Percentiles rank a stretch among this genome's conserved stretches.
These are phyloP conservation scores for Drosophila mojavensis DNA, from an alignment of 1,140 invertebrate species.

Conservation along the genomic window DNA sequence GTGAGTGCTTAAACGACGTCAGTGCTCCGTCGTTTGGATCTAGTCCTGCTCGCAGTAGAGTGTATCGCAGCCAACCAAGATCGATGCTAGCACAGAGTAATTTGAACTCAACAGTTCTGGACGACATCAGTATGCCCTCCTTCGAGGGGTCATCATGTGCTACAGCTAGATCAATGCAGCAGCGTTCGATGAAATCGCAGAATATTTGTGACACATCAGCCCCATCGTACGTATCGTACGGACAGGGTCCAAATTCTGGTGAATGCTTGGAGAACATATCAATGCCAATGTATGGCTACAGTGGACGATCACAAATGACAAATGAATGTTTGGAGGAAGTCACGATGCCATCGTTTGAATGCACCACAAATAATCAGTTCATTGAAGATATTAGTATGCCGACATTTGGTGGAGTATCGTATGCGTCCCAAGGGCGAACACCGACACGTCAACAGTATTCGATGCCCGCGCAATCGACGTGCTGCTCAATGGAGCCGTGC, in stretches of 20 bases:
- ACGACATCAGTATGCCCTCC: constrained; percentile 9
- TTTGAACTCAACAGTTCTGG: background rate
- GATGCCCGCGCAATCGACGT: no score
- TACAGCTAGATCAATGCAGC: background rate
- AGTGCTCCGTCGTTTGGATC: constrained; percentile 4
- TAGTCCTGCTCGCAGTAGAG: background rate
- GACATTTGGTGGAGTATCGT: constrained; percentile 11
- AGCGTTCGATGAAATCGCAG: constrained; percentile 1
- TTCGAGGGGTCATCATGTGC: constrained; percentile 6
- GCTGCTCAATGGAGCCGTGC: background rate
- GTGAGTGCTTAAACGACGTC: background rate
- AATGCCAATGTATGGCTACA: constrained; percentile 8
- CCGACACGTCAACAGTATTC: no score
- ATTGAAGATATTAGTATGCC: constrained; percentile 8
- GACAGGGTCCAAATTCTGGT: background rate
- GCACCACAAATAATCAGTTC: no score
- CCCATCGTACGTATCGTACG: background rate
- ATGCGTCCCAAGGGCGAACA: background rate
- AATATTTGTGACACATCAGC: constrained; percentile 10
- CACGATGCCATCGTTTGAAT: no score
- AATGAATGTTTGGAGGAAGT: no score
- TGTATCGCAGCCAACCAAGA: background rate
- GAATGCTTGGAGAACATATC: constrained; percentile 11
- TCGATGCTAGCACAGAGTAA: background rate
- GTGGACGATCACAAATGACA: no score